These are phyloP conservation scores for Imbricaverruca yamaguchii DNA, from an alignment of 2,888 invertebrate genomes.

Conservation along the genomic window DNA sequence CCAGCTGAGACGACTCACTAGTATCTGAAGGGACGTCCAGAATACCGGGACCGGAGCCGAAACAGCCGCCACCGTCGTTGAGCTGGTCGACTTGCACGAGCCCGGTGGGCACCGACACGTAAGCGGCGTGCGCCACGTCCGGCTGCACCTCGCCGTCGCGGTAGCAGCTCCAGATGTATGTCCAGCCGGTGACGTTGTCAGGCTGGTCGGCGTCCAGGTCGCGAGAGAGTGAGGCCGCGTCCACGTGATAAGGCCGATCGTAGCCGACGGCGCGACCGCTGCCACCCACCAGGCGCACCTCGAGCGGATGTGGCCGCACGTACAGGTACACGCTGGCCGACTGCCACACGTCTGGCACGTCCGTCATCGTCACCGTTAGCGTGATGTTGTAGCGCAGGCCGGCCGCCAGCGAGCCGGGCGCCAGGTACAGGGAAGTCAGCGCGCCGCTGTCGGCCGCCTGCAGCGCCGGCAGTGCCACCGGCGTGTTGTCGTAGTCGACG, in stretches of 20 bases:
- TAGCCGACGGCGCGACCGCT: conserved; percentile 24
- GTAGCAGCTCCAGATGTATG: conserved; percentile 26
- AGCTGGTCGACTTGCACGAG: conserved; percentile 13
- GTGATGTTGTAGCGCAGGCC: conserved; percentile 26
- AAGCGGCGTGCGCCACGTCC: not conserved
- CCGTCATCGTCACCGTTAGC: conserved; percentile 24
- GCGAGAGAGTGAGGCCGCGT: conserved; percentile 11
- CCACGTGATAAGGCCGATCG: conserved; percentile 20
- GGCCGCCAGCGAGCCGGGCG: conserved; percentile 10
- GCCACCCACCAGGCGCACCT: conserved; percentile 21
- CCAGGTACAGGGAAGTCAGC: conserved; percentile 20
- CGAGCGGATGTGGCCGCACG: conserved; percentile 23
- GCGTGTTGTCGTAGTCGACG: conserved; percentile 22
- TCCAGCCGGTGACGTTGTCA: conserved; percentile 19
- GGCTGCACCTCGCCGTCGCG: conserved; percentile 25
- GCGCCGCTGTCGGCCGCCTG: not conserved
- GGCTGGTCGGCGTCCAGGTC: not conserved
- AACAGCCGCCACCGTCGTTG: conserved; percentile 27
- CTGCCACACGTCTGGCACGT: conserved; percentile 23
- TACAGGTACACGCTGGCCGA: conserved; percentile 23
- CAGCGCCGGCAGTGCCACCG: conserved; percentile 22
- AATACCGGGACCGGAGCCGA: conserved; percentile 26
- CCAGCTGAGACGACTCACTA: not conserved
- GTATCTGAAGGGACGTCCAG: conserved; percentile 23
- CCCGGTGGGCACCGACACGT: conserved; percentile 15